phyloP scores from a whole-genome alignment of 2,113 vertebrate genomes.

The Prionailurus bengalensis region DNA sequence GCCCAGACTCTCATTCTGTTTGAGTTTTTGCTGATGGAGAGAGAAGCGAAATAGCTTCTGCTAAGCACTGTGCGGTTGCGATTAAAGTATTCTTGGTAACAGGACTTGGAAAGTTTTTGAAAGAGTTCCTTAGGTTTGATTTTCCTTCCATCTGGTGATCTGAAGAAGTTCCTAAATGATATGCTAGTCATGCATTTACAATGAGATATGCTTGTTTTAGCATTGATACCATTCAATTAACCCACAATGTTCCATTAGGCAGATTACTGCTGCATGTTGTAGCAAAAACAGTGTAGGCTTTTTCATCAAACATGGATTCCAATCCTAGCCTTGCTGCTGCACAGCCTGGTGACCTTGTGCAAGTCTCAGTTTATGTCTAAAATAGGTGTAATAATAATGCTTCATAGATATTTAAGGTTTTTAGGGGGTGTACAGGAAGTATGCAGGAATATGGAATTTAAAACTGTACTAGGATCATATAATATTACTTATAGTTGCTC shows the following conservation, averaged over 20 bases:
- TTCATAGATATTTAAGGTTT: background rate
- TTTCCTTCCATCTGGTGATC: slow-evolving; percentile 60
- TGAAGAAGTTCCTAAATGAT: slow-evolving; percentile 59
- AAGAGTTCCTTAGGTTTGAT: slow-evolving; percentile 32
- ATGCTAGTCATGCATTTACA: slow-evolving; percentile 50
- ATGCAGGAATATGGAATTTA: slow-evolving; percentile 25
- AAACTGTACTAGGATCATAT: background rate
- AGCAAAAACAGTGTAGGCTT: background rate
- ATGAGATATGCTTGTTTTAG: slow-evolving; percentile 56
- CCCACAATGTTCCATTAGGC: background rate
- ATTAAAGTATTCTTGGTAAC: slow-evolving; percentile 66
- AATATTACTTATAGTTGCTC: background rate
- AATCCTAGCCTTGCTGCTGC: background rate
- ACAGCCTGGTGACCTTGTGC: background rate
- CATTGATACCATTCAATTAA: slow-evolving; percentile 40
- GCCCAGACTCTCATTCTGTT: slow-evolving; percentile 49
- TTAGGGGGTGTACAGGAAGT: background rate
- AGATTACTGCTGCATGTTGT: background rate
- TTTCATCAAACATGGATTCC: background rate
- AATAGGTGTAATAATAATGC: background rate
- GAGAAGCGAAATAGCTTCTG: slow-evolving; percentile 52
- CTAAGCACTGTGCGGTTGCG: slow-evolving; percentile 44
- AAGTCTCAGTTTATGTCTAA: slow-evolving; percentile 11
- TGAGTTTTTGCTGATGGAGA: slow-evolving; percentile 58
- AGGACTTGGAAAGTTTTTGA: slow-evolving; percentile 34